Percentiles rank a stretch among this genome's conserved stretches.
These are phyloP conservation scores for Scaeva pyrastri DNA, from an alignment of 2,888 invertebrate genomes.

Conservation along the genomic window DNA sequence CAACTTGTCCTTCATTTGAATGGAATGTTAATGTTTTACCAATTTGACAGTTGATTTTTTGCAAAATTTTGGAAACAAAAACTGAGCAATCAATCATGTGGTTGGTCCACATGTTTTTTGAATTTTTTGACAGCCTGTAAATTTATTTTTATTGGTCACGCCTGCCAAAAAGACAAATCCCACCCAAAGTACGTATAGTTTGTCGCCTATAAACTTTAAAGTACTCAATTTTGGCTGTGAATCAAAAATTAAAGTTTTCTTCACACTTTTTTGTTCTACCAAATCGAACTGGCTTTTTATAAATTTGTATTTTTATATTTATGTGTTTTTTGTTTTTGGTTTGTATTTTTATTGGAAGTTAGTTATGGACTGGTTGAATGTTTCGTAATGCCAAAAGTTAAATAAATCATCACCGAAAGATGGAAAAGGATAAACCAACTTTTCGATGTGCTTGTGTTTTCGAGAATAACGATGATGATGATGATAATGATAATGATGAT, in stretches of 20 bases:
- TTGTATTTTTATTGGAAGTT: neutral
- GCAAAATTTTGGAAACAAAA: no score
- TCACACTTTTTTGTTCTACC: slow-evolving; percentile 8
- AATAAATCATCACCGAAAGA: slow-evolving; percentile 10
- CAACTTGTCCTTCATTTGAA: no score
- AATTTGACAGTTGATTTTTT: no score
- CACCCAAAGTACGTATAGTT: neutral
- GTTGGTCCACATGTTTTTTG: no score
- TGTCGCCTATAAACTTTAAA: neutral
- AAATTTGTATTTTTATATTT: neutral
- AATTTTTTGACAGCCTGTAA: no score
- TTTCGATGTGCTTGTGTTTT: slow-evolving; percentile 2
- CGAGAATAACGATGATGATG: neutral
- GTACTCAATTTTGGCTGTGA: neutral
- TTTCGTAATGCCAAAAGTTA: slow-evolving; percentile 4
- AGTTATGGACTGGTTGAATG: neutral
- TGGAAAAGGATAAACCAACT: neutral
- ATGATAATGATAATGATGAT: neutral
- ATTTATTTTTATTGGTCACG: neutral
- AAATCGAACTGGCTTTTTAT: neutral
- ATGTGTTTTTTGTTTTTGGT: neutral
- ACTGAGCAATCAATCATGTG: no score
- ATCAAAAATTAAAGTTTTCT: slow-evolving; percentile 8
- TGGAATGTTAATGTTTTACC: no score
- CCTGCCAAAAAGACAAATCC: neutral